A percentile compares a stretch with the other conserved stretches of the same genome.
Conservation (phyloP, 2,797 vertebrate genomes). For the Microhierax caerulescens region DNA sequence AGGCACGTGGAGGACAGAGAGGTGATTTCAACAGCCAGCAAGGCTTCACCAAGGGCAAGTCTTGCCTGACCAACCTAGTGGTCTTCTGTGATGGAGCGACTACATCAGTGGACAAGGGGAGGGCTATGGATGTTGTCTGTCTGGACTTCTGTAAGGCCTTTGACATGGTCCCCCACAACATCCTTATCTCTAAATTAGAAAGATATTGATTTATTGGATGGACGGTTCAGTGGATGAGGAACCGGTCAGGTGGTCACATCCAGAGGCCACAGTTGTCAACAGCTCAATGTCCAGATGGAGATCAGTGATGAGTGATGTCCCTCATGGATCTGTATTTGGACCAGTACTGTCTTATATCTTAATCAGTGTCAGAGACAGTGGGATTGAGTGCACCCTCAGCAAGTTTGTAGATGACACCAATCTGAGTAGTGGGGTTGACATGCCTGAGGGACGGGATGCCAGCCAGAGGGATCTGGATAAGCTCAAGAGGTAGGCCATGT, state of each 20-base stretch:
- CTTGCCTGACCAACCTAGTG: background rate
- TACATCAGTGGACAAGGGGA: background rate
- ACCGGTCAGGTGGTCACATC: background rate
- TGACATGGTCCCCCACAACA: accelerated
- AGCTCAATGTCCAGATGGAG: background rate
- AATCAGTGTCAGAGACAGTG: accelerated
- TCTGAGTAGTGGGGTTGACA: background rate
- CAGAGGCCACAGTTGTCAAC: background rate
- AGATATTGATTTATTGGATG: background rate
- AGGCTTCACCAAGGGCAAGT: background rate
- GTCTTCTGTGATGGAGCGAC: background rate
- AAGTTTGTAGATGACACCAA: background rate
- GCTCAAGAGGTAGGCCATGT: background rate
- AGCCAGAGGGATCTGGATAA: background rate
- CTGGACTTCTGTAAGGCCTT: background rate
- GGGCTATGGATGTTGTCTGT: background rate
- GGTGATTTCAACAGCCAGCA: accelerated
- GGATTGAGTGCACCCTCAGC: background rate
- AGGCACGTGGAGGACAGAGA: background rate
- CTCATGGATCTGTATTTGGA: background rate
- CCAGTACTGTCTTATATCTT: background rate
- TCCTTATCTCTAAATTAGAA: background rate
- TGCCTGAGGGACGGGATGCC: accelerated
- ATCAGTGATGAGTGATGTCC: background rate
- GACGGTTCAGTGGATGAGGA: background rate